Percentiles rank a stretch among this genome's conserved stretches.
Evolutionary conservation across 2,797 vertebrate species (phyloP).

Genomic region (Platyrinchus mystaceus): DNA sequence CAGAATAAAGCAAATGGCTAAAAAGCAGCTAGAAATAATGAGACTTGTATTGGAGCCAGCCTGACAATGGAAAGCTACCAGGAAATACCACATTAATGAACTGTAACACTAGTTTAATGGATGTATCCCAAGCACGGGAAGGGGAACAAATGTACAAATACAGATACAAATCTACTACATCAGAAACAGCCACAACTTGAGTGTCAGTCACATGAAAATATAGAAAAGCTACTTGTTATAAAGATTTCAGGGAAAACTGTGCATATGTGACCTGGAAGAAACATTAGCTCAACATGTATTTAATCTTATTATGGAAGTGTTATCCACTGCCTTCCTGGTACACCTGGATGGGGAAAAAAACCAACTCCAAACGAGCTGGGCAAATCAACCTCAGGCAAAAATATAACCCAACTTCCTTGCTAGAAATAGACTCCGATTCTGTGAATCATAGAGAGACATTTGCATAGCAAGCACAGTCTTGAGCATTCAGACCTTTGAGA

Average conservation of each 20-base stretch:
- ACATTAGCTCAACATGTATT: not conserved
- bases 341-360: not conserved
- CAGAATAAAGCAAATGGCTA: not conserved
- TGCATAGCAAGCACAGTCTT: not conserved
- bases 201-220: not conserved
- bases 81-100: not conserved
- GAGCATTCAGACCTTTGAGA: slow-evolving; percentile 10
- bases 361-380: not conserved
- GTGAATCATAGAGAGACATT: not conserved
- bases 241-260: not conserved
- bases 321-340: not conserved
- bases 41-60: not conserved
- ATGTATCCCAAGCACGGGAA: not conserved
- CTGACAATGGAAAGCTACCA: not conserved
- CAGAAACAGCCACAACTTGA: not conserved
- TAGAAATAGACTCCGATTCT: not conserved
- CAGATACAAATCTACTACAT: not conserved
- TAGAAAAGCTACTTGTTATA: not conserved
- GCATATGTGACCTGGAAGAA: not conserved
- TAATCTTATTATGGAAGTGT: not conserved
- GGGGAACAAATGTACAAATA: not conserved
- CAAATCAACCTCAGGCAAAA: not conserved
- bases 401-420: not conserved
- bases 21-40: not conserved
- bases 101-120: not conserved